Conservation (phyloP, 2,888 invertebrate species). For the Gnatocerus cornutus region DNA sequence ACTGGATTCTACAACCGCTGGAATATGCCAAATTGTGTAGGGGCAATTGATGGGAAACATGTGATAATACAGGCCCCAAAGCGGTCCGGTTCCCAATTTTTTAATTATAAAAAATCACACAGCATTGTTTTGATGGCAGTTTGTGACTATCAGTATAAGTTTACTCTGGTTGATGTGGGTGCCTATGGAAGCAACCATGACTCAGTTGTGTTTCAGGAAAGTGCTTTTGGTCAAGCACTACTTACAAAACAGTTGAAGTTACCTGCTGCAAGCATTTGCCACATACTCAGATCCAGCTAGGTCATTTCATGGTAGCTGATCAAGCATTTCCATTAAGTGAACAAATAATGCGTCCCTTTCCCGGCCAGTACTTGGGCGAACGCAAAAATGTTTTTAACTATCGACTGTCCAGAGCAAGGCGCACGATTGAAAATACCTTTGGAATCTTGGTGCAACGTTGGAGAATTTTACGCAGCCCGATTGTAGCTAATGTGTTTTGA, state of each 20-base stretch:
- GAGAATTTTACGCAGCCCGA: background rate
- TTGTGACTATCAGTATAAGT: conserved; percentile 60
- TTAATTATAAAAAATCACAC: conserved; percentile 62
- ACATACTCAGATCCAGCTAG: no score
- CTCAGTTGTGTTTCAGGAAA: conserved; percentile 37
- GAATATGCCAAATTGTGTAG: conserved; percentile 57
- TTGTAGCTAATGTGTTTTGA: background rate
- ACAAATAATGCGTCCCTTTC: conserved; percentile 15
- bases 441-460: conserved; percentile 4
- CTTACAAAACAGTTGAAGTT: no score
- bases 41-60: conserved; percentile 46
- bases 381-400: conserved; percentile 4
- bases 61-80: conserved; percentile 55
- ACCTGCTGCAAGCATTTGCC: no score
- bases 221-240: no score
- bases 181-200: conserved; percentile 56
- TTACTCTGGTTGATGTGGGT: conserved; percentile 62
- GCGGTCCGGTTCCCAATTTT: conserved; percentile 59
- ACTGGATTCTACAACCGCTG: conserved; percentile 42
- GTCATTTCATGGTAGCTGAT: conserved; percentile 50
- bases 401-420: background rate
- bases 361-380: background rate
- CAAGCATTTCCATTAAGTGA: conserved; percentile 50
- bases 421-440: conserved; percentile 6
- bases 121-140: conserved; percentile 60